Base-by-base conservation (phyloP, 2,797 vertebrate genomes). In the Cyclopterus lumpus region DNA sequence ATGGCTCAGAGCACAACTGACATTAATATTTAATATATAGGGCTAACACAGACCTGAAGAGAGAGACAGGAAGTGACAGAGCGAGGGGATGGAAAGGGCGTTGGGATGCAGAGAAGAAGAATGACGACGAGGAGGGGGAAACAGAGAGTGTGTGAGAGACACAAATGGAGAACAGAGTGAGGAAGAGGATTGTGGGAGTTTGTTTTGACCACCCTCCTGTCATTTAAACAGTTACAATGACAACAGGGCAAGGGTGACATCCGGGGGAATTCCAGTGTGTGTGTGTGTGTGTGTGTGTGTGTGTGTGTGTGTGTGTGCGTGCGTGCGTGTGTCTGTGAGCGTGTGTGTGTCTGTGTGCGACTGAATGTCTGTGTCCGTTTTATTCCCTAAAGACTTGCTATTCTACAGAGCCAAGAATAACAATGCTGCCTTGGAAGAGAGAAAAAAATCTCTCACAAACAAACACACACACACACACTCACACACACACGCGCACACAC, bases 11-110 rank as follows among this genome's bases (percentile, higher is more conserved):
- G 97, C 97, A 99, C 97, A 99, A 98, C 97, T 97, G 97, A 94
- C 96, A 99, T 99, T 97, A 98, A 99, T 99, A 99, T 99, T 99
- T 98, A 97, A 99, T 99, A 97, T 90, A 90, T 80, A 97, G 96
- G 96, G 95, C 97, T 97, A 98, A 97, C 97, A 96, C 96, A 97
- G 96, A 96, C 95, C 96, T 97, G 96, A 85, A 80, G 87, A 90
- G 87, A 80, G 84, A 89, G 91, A 84, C 82, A 89, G 88, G 81
- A 87, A 90, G 86, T 86, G 88, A 88, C 83, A 85, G 90, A 82
- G 78, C 68, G 86, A 82, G 60, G 72, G 71, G 70, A 74, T 58
- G 70, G 49, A 77, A 71, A 86, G 75, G 53, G 73, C n/a, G 54
- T 40, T 10, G 71, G 74, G 81, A 89, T 69, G 72, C 22, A 69